A percentile compares a stretch with the other conserved stretches of the same genome.
These are phyloP conservation scores for Lithobates pipiens DNA, from an alignment of 2,797 vertebrate genomes.

Conservation along the genomic window DNA sequence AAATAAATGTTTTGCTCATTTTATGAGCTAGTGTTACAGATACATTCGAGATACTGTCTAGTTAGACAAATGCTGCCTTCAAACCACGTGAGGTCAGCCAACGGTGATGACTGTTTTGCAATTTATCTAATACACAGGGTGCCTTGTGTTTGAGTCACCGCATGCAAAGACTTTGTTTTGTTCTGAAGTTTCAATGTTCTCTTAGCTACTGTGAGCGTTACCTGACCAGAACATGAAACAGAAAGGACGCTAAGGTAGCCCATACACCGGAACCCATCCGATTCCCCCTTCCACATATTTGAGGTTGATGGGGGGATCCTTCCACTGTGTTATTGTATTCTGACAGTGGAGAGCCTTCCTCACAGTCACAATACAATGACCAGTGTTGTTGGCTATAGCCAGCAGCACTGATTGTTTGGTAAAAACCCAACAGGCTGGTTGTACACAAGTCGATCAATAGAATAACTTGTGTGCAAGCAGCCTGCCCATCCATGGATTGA, in stretches of 20 bases:
- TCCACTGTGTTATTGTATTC: too few species aligned
- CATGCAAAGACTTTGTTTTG: slow-evolving; percentile 21
- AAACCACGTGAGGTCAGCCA: slow-evolving; percentile 27
- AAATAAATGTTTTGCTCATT: background rate
- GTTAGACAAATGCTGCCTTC: slow-evolving; percentile 23
- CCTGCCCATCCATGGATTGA: too few species aligned
- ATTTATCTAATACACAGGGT: slow-evolving; percentile 14
- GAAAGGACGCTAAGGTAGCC: background rate
- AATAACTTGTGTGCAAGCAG: too few species aligned
- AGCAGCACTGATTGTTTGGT: too few species aligned
- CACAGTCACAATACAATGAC: too few species aligned
- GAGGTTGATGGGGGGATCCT: too few species aligned
- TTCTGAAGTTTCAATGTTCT: background rate
- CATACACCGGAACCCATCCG: too few species aligned
- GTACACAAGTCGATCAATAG: too few species aligned
- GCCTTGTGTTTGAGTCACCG: slow-evolving; percentile 1
- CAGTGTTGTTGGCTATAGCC: too few species aligned
- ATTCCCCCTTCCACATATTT: too few species aligned
- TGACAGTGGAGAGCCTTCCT: too few species aligned
- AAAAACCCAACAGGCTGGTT: too few species aligned
- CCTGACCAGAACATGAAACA: background rate
- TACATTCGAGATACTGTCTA: background rate
- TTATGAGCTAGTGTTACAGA: slow-evolving; percentile 4
- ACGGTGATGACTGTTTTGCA: slow-evolving; percentile 22
- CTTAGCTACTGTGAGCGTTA: background rate